phyloP scores from a whole-genome alignment of 1,140 invertebrate species.

The Sinella curviseta region DNA sequence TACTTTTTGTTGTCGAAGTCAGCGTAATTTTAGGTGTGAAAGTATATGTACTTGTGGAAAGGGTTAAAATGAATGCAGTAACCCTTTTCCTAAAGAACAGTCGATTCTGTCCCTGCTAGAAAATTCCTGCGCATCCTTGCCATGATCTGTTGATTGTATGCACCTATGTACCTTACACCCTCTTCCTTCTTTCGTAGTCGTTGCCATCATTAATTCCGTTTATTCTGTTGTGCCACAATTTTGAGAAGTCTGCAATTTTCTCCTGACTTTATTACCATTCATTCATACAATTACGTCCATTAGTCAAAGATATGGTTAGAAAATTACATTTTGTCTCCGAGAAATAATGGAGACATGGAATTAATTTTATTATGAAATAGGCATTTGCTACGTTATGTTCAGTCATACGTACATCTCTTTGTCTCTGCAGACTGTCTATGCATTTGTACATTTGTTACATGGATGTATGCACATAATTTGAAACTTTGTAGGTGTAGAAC shows the following conservation, averaged over 20 bases:
- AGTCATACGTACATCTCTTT: no score
- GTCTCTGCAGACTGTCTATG: no score
- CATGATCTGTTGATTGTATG: no score
- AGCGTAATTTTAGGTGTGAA: background rate
- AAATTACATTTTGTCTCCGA: slow-evolving; percentile 21
- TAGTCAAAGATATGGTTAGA: slow-evolving; percentile 22
- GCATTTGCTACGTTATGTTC: slow-evolving; percentile 9
- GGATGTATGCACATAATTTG: no score
- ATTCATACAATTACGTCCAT: slow-evolving; percentile 20
- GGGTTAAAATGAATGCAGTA: no score
- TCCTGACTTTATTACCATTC: slow-evolving; percentile 19
- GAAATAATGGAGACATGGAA: slow-evolving; percentile 35
- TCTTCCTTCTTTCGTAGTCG: no score
- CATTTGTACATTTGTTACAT: no score
- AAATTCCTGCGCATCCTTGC: no score
- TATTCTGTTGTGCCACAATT: background rate
- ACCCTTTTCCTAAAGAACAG: no score
- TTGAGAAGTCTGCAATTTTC: background rate
- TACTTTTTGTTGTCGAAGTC: background rate
- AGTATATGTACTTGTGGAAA: no score
- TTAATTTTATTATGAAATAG: slow-evolving; percentile 39
- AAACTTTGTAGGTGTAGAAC: slow-evolving; percentile 11
- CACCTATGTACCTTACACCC: no score
- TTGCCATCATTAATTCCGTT: background rate
- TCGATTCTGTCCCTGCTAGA: no score